These are phyloP conservation scores for Dysidea cf. avara DNA, from an alignment of 37 sponge, comb jelly and placozoan genomes.

Conservation along the genomic window DNA sequence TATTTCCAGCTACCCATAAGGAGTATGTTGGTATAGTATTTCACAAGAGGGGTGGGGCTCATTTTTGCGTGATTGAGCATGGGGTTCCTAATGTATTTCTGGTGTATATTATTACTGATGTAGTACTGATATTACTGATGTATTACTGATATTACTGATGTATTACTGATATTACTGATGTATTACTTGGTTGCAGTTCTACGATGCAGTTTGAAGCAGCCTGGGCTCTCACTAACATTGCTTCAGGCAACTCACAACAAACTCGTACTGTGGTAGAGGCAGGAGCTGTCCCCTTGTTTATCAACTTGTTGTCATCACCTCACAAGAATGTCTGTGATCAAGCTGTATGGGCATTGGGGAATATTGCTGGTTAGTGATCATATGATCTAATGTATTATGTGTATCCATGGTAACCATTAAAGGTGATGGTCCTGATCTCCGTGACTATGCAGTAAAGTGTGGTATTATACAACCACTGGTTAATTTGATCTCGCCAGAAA, in stretches of 20 bases:
- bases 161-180: too few species aligned
- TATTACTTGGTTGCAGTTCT: too few species aligned
- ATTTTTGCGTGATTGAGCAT: too few species aligned
- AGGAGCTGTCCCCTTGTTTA: conserved; percentile 83
- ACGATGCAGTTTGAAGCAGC: conserved; percentile 92
- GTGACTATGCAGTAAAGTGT: conserved; percentile 75
- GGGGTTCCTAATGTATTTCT: too few species aligned
- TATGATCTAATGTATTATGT: neutral
- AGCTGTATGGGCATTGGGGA: conserved; percentile 98
- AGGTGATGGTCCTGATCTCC: conserved; percentile 89
- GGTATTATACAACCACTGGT: conserved; percentile 86
- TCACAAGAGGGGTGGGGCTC: conserved; percentile 12
- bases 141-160: neutral
- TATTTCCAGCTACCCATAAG: too few species aligned
- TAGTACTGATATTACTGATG: neutral
- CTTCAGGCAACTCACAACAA: conserved; percentile 89
- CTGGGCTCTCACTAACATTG: conserved; percentile 98
- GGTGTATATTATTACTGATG: neutral
- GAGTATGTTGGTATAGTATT: too few species aligned
- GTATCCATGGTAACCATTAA: too few species aligned
- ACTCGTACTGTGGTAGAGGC: conserved; percentile 87
- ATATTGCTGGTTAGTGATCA: conserved; percentile 78
- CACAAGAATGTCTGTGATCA: conserved; percentile 81
- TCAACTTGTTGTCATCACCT: conserved; percentile 69
- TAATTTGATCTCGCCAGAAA: conserved; percentile 43